Conservation (phyloP, 2,797 vertebrate species). For the Fringilla coelebs region DNA sequence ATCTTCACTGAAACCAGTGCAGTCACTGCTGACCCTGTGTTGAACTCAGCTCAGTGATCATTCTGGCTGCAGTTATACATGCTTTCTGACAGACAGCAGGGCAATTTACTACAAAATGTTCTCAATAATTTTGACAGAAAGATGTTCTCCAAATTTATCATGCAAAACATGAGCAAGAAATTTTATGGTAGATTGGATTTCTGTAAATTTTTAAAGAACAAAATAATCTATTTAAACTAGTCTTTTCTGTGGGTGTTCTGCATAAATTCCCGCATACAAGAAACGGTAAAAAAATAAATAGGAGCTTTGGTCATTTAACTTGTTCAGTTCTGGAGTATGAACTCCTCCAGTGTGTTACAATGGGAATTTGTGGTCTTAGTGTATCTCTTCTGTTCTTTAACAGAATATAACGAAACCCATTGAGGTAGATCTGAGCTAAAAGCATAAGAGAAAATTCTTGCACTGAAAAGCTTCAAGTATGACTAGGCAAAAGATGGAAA, state of each 20-base stretch:
- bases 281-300: not conserved
- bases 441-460: not conserved
- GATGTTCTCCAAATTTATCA: not conserved
- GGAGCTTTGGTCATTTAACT: not conserved
- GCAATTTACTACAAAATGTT: not conserved
- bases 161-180: not conserved
- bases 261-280: not conserved
- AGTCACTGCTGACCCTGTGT: not conserved
- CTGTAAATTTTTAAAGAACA: not conserved
- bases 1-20: not conserved
- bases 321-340: not conserved
- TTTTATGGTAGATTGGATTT: not conserved
- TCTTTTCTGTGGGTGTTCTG: not conserved
- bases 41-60: accelerated
- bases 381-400: not conserved
- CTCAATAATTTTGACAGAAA: not conserved
- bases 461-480: not conserved
- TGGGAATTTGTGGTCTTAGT: not conserved
- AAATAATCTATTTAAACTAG: not conserved
- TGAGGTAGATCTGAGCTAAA: not conserved
- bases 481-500: not conserved
- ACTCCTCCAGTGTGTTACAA: not conserved
- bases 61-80: not conserved
- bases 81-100: not conserved
- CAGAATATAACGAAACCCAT: not conserved